A percentile compares a stretch with the other conserved stretches of the same genome.
Evolutionary conservation across 1,140 invertebrate species (phyloP).

Genomic region (Mercenaria mercenaria): DNA sequence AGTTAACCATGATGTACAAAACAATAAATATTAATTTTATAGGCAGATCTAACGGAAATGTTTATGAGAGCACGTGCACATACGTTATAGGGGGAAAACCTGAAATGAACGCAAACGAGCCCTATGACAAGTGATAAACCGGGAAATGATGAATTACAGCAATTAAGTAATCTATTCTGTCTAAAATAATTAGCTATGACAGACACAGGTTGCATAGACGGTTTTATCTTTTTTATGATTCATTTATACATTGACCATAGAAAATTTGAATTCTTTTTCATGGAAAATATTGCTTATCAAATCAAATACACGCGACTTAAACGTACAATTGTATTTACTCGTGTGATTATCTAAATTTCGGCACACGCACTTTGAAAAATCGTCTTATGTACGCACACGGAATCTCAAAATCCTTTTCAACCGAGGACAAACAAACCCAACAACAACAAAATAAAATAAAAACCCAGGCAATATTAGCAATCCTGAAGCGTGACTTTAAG

Average conservation of each 20-base stretch:
- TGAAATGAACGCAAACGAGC: background rate
- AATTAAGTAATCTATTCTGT: slow-evolving; percentile 21
- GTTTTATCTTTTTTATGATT: background rate
- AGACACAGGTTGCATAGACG: background rate
- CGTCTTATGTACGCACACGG: no score
- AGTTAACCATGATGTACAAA: background rate
- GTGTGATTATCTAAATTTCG: no score
- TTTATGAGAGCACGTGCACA: background rate
- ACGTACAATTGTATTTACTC: no score
- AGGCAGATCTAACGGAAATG: background rate
- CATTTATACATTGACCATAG: background rate
- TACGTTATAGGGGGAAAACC: background rate
- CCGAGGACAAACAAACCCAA: no score
- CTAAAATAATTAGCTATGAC: slow-evolving; percentile 24
- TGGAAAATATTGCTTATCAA: no score
- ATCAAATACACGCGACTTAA: no score
- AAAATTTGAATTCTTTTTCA: no score
- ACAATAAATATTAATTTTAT: background rate
- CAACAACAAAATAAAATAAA: no score
- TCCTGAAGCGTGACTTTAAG: no score
- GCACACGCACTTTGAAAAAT: no score
- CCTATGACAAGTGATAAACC: background rate
- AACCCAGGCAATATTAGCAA: no score
- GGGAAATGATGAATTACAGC: background rate
- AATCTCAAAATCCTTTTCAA: no score